Conservation (phyloP, 2,888 invertebrate genomes). For the Lithophane leautieri region DNA sequence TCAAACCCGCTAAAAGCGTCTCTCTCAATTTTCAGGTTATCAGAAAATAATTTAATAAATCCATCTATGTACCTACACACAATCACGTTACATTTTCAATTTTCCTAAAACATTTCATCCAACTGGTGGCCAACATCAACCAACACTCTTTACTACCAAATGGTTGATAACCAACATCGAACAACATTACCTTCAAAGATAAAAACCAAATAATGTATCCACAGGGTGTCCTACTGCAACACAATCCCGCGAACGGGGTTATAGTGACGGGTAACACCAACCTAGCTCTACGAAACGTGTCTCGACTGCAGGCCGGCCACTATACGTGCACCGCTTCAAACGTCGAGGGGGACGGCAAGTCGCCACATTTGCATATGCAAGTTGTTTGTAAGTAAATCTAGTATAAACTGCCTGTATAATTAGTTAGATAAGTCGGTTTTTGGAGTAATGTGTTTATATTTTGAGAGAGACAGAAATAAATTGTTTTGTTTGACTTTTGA, state of each 20-base stretch:
- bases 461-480: slow-evolving; percentile 27
- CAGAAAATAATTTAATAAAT: background rate
- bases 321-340: slow-evolving; percentile 97
- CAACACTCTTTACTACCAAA: background rate
- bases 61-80: too few species aligned
- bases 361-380: slow-evolving; percentile 94
- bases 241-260: slow-evolving; percentile 95
- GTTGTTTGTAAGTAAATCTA: slow-evolving; percentile 96
- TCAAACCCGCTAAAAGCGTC: background rate
- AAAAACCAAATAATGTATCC: slow-evolving; percentile 21
- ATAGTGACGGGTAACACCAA: slow-evolving; percentile 95
- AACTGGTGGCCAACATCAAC: background rate
- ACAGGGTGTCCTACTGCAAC: slow-evolving; percentile 95
- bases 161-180: background rate
- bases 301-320: slow-evolving; percentile 95
- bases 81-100: background rate
- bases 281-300: slow-evolving; percentile 95
- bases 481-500: background rate
- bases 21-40: background rate
- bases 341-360: slow-evolving; percentile 97
- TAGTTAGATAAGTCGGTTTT: slow-evolving; percentile 52
- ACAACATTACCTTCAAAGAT: background rate
- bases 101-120: background rate
- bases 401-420: slow-evolving; percentile 53
- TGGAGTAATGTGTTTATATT: slow-evolving; percentile 62